Base-by-base conservation (phyloP, 2,888 invertebrate species). In the Napeogenes sylphis region DNA sequence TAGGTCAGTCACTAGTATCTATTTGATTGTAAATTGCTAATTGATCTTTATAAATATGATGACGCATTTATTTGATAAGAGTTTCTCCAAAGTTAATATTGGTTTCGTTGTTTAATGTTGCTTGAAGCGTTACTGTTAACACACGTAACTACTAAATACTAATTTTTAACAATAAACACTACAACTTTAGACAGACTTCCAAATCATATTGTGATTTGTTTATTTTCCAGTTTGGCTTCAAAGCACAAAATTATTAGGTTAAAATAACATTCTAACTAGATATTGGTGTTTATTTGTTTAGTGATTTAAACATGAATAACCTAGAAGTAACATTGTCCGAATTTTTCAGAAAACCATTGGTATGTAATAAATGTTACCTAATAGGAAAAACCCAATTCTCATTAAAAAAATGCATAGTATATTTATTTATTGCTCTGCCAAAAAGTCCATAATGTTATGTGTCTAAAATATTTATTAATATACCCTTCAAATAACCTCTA, bases 241-340 rank as follows among this genome's bases (percentile, higher is more conserved):
- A 51, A 51, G 51, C 30, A 30, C 51, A 12, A 30, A 30, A 6
- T 30, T 10, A 8, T 10, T 42, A 42, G 12, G 12, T 42, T 10
- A 10, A 6, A 42, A 42, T 42, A 42, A 5, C 35, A 35, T 35
- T 35, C 35, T 35, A 35, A 42, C 42, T 12, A 42, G 42, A 10
- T 42, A 10, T 12, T 42, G 42, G 42, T n/a, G 13, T n/a, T 12
- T 45, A 45, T n/a, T 38, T 55, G 21, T 58, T 57, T 30, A 8
- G 45, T 46, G 33, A 45, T 56, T 12, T 56, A 56, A 64, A 59
- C n/a, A 69, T 69, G 68, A 61, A 47, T 68, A 63, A 64, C 62
- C 63, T 64, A 47, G 61, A 65, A 61, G 61, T 61, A 45, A 58
- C 62, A n/a, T 46, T 66, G 56, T 53, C 54, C 8, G 56, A 63